Percentiles rank a stretch among this genome's conserved stretches.
phyloP scores from a whole-genome alignment of 2,797 vertebrate genomes.

The Acrocephalus scirpaceus region DNA sequence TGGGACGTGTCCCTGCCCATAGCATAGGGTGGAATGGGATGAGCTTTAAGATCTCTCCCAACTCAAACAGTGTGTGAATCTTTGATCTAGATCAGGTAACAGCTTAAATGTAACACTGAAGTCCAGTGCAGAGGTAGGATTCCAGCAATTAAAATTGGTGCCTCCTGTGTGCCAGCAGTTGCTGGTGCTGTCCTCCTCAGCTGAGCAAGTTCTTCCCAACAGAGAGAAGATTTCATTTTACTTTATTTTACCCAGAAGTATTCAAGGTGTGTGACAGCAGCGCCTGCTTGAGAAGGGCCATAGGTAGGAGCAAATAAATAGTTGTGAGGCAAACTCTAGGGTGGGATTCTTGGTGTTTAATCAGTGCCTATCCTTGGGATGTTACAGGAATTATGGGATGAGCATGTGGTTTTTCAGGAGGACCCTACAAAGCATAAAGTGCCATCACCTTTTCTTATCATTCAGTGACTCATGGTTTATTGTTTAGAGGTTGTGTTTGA shows the following conservation, averaged over 20 bases:
- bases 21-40: no score
- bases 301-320: not conserved
- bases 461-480: not conserved
- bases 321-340: not conserved
- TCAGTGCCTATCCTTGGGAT: not conserved
- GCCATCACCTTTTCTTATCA: fast-evolving
- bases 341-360: not conserved
- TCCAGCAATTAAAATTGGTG: not conserved
- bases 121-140: not conserved
- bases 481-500: not conserved
- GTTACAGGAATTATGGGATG: not conserved
- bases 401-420: not conserved
- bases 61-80: no score
- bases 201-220: not conserved
- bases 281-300: not conserved
- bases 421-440: not conserved
- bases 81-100: not conserved
- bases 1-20: not conserved
- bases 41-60: not conserved
- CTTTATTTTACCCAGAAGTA: not conserved
- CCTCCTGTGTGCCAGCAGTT: not conserved
- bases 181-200: fast-evolving
- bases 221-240: not conserved
- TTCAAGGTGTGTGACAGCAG: not conserved
- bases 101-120: not conserved